Conservation (phyloP, 2,888 invertebrate species). For the Priocnemis perturbator region DNA sequence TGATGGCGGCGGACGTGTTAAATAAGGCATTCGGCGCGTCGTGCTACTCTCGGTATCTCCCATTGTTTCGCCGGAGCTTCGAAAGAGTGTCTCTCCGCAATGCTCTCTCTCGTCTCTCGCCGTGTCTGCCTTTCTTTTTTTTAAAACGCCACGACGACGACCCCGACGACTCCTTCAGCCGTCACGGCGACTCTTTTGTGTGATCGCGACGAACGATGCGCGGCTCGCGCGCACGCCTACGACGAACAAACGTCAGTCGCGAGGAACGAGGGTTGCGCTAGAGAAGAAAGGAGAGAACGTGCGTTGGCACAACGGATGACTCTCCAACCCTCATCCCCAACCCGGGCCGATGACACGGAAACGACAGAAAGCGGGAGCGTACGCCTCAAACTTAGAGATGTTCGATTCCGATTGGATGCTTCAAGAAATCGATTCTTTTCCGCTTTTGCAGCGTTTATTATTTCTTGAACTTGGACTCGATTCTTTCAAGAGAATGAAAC, state of each 20-base stretch:
- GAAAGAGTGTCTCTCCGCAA: slow-evolving; percentile 14
- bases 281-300: slow-evolving; percentile 29
- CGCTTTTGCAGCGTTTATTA: too few species aligned
- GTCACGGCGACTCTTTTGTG: slow-evolving; percentile 41
- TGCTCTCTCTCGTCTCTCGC: neutral
- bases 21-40: slow-evolving; percentile 29
- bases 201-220: slow-evolving; percentile 1
- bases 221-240: slow-evolving; percentile 29
- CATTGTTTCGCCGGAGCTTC: slow-evolving; percentile 38
- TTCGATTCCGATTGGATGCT: too few species aligned
- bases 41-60: neutral
- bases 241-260: slow-evolving; percentile 25
- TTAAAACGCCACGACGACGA: slow-evolving; percentile 6
- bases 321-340: too few species aligned
- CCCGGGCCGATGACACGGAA: slow-evolving; percentile 28
- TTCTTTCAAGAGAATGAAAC: too few species aligned
- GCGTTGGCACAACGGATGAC: slow-evolving; percentile 11
- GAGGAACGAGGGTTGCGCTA: slow-evolving; percentile 37
- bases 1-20: neutral
- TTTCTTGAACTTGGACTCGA: too few species aligned
- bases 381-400: too few species aligned
- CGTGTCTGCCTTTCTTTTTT: slow-evolving; percentile 9
- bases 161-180: slow-evolving; percentile 1
- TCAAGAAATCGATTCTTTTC: too few species aligned
- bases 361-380: too few species aligned